Evolutionary conservation across 2,888 invertebrate species (phyloP).

Genomic region (Tryphoninae sp.): DNA sequence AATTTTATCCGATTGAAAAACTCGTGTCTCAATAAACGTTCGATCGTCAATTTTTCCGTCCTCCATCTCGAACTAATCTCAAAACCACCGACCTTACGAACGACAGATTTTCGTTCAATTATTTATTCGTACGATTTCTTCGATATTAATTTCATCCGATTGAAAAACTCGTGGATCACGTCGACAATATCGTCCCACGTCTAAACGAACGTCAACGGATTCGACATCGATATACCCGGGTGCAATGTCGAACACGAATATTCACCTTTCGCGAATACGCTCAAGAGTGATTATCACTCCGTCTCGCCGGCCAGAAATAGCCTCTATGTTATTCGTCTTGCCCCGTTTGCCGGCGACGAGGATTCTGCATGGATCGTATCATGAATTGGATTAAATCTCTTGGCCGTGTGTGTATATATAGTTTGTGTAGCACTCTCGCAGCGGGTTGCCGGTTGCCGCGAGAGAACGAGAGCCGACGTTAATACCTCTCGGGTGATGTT

Average conservation of each 20-base stretch:
- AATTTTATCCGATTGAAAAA: too few relatives aligned
- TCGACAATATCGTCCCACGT: not conserved
- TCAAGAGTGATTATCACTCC: conserved; percentile 10
- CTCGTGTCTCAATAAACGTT: too few relatives aligned
- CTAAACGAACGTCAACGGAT: not conserved
- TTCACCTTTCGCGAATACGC: conserved; percentile 6
- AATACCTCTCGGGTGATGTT: not conserved
- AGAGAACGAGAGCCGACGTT: not conserved
- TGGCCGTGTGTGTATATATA: not conserved
- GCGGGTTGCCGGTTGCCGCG: not conserved
- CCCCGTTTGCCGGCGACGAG: not conserved
- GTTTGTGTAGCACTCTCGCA: not conserved
- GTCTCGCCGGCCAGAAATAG: conserved; percentile 23
- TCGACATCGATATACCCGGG: not conserved
- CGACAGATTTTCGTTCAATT: too few relatives aligned
- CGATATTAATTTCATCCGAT: too few relatives aligned
- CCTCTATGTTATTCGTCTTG: not conserved
- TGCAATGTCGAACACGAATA: not conserved
- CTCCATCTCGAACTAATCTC: too few relatives aligned
- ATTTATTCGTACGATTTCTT: too few relatives aligned
- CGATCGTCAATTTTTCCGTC: not conserved
- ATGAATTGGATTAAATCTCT: conserved; percentile 17
- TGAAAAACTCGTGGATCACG: too few relatives aligned
- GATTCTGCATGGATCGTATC: not conserved
- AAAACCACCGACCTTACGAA: too few relatives aligned